Base-by-base conservation (phyloP, 2,797 vertebrate species). In the Protosalanx chinensis region DNA sequence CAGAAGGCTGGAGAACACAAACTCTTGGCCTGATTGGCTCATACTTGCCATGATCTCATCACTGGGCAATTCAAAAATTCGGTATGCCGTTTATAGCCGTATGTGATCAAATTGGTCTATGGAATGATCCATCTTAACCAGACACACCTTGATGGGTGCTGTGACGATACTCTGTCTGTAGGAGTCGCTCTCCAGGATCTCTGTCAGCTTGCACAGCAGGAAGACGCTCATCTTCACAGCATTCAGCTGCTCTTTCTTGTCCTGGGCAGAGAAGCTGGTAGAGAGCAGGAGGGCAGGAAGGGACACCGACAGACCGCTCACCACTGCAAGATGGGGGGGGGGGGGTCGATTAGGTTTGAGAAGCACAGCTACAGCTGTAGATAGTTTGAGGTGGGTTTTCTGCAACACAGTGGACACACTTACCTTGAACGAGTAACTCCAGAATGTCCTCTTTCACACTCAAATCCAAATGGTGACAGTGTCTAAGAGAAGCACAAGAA, bases 221-320 rank as follows among this genome's bases (percentile, higher is more conserved):
- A 96, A 98, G 65, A 97, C 94, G 6, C 93, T 96, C 98, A 99
- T 99, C 87, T 98, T 99, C 5, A 99, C 93, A 0, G 94, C 90
- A 1, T 93, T 98, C 1, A 96, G 93, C 32, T 97, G 95, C 75
- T 93, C 89, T 33, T 88, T 82, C 2, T 94, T 93, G 70, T 96
- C 93, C 1, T 85, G 78, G 0, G 78, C 67, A 20, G 91, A 90
- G 72, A 94, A 56, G n/a, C 51, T 60, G 57, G 89, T 70, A 41
- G 93, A 89, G 1, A 79, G 68, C 8, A 98, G 81, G 69, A 96
- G 16, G 0, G 89, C 8, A 0, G 96, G 91, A 72, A 99, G 91
- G 13, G 95, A 92, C 63, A 84, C 87, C 5, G 95, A 93, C 74
- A 98, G 91, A 56, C 83, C 88, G 69, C 88, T 90, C 8, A 96